A percentile compares a stretch with the other conserved stretches of the same genome.
Conservation (phyloP, 1,140 invertebrate genomes). For the Bombus pyrosoma region DNA sequence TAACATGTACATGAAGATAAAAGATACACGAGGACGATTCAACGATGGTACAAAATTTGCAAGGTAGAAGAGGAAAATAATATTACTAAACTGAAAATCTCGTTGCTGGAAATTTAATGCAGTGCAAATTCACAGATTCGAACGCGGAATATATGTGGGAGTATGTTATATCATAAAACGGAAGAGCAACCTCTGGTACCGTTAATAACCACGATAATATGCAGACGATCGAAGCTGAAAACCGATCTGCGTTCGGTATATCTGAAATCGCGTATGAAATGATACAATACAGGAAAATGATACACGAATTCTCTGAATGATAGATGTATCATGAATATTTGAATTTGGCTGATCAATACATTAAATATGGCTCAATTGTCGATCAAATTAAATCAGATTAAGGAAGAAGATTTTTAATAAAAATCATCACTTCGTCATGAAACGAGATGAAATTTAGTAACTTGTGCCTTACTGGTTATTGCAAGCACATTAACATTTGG, state of each 20-base stretch:
- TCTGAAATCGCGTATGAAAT: not conserved
- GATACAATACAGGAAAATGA: not conserved
- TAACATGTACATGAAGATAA: too few species aligned
- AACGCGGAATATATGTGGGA: not conserved
- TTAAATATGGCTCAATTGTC: not conserved
- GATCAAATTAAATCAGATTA: not conserved
- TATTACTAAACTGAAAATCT: not conserved
- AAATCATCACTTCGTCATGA: not conserved
- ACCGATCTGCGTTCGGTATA: not conserved
- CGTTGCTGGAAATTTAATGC: not conserved
- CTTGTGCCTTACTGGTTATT: not conserved
- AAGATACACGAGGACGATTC: not conserved
- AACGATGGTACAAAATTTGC: not conserved
- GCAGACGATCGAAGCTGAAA: not conserved
- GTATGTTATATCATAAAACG: not conserved
- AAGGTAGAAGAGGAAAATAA: not conserved
- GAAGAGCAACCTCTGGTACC: constrained; percentile 14
- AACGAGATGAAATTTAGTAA: too few species aligned
- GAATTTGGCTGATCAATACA: not conserved
- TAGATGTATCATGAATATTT: too few species aligned
- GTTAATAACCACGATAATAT: constrained; percentile 40
- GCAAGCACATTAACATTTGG: not conserved
- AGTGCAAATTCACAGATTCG: not conserved
- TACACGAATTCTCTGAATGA: not conserved
- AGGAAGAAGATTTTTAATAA: not conserved